These are phyloP conservation scores for Microcebus murinus DNA, from an alignment of 2,113 vertebrate genomes.

Conservation along the genomic window DNA sequence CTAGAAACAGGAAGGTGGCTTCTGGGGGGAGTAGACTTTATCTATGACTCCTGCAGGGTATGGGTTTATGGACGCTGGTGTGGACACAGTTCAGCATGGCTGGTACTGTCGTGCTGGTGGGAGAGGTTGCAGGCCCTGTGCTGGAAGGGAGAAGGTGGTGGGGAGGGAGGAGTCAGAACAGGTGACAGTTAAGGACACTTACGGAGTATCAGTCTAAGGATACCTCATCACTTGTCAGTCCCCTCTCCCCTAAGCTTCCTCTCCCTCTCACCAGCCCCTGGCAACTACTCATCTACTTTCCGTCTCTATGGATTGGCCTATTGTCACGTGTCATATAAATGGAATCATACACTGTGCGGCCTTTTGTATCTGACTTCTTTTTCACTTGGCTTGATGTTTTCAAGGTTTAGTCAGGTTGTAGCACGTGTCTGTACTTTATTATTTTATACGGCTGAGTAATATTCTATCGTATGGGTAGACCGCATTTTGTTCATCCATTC, in stretches of 20 bases:
- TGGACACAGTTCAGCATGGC: not conserved
- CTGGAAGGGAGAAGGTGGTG: not conserved
- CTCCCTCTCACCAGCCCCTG: not conserved
- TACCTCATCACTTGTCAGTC: not conserved
- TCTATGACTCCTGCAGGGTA: not conserved
- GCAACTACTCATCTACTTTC: not conserved
- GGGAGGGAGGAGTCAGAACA: not conserved
- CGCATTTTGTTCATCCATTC: not conserved
- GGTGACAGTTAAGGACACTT: not conserved
- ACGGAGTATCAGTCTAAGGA: not conserved
- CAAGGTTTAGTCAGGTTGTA: not conserved
- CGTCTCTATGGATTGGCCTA: not conserved
- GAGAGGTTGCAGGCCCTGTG: not conserved
- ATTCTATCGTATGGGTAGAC: not conserved
- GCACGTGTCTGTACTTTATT: not conserved
- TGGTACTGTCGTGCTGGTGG: too few relatives aligned
- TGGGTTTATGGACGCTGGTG: not conserved
- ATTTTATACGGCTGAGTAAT: not conserved
- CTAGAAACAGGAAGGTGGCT: not conserved
- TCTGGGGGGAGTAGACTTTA: not conserved
- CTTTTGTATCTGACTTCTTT: not conserved
- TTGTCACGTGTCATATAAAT: not conserved
- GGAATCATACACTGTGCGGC: not conserved
- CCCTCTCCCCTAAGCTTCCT: fast-evolving
- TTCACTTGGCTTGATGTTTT: not conserved